Evolutionary conservation across 1,140 invertebrate species (phyloP), one percentile per base, ranked within the genome.

Genomic region (Lucilia cuprina): DNA sequence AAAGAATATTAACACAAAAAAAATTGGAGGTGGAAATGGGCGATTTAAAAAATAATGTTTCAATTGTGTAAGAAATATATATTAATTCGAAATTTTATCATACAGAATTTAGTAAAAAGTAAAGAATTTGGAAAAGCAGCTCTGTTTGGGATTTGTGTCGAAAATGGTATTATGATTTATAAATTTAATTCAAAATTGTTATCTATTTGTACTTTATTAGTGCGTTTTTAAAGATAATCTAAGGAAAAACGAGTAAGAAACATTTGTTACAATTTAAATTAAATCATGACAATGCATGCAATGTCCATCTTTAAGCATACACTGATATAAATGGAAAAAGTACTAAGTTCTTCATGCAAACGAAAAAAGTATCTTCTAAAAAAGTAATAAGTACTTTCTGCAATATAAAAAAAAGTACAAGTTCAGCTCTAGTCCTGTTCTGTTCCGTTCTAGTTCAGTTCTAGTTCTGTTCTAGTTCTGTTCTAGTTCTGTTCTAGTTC

Each of bases 211-310:
- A 49, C 21, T 19, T 50, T 47, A 19, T 77, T 77, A 35, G 12
- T 35, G 9, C 41, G 5, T 41, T 41, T 41, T 41, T 17, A 21
- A n/a, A 5, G 41, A 80, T 80, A 21, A 80, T 80, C 77, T 80
- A 13, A 9, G 25, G 25, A 41, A 2, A 10, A 8, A 74, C 5
- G 17, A 78, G 14, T 7, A 7, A 14, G 14, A 80, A 80, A 80
- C 77, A 80, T 25, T 80, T 80, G 77, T 49, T 50, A 25, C 77
- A 21, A 80, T 80, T 80, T 80, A 80, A 80, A 49, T 17, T 80
- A 80, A 80, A 80, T 50, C 77, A 80, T 50, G 35, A 14, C 17
- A 12, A 21, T 25, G 19, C 65, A 70, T 60, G 55, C 55, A 17
- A 60, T n/a, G 25, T 60, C 17, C 19, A 70, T 21, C 2, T 19